These are phyloP conservation scores for Pemphigus obesinymphae DNA, from an alignment of 1,140 invertebrate genomes.

Conservation along the genomic window DNA sequence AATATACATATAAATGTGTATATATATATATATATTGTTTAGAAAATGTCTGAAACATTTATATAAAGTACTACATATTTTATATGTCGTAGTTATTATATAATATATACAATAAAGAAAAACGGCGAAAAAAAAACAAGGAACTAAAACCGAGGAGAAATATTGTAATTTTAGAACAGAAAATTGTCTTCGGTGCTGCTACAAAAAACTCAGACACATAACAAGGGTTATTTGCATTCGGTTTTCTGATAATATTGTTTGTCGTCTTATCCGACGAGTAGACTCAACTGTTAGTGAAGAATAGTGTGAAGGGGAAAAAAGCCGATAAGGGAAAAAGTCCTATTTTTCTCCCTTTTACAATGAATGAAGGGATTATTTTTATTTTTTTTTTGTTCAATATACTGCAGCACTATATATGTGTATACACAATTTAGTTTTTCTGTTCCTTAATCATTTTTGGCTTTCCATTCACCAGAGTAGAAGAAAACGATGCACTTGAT, in stretches of 20 bases:
- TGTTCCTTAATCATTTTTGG: conserved; percentile 22
- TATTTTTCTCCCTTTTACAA: neutral
- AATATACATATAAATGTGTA: no score
- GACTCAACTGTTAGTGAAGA: neutral
- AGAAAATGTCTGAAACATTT: no score
- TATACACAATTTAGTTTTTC: conserved; percentile 4
- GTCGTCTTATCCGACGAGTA: neutral
- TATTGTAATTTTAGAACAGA: neutral
- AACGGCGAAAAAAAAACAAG: neutral
- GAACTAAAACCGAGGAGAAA: neutral
- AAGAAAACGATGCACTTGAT: conserved; percentile 17
- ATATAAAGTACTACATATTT: no score
- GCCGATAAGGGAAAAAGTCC: conserved; percentile 12
- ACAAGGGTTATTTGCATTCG: conserved; percentile 21
- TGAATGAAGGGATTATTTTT: conserved; percentile 28
- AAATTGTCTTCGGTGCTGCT: neutral
- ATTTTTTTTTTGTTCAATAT: no score
- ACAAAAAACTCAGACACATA: neutral
- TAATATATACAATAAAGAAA: no score
- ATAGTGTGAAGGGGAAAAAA: conserved; percentile 18
- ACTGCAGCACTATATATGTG: no score
- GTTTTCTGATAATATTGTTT: conserved; percentile 14
- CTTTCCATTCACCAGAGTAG: neutral
- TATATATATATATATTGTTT: no score
- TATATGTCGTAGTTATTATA: no score